A percentile compares a stretch with the other conserved stretches of the same genome.
These are phyloP conservation scores for Molanna angustata DNA, from an alignment of 2,888 invertebrate species.

Conservation along the genomic window DNA sequence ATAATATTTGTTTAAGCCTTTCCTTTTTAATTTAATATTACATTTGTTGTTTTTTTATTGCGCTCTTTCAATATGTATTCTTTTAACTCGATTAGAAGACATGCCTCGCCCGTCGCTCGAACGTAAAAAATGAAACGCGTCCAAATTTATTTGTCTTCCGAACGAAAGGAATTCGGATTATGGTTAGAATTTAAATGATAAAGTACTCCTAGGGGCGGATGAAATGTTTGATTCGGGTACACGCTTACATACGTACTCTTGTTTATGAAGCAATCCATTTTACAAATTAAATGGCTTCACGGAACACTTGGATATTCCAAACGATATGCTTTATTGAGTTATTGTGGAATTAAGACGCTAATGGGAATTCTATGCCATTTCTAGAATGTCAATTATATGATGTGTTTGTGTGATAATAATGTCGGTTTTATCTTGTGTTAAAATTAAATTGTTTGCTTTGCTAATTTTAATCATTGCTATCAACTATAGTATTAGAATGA, in stretches of 20 bases:
- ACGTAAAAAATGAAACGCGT: conserved; percentile 7
- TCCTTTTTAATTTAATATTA: conserved; percentile 8
- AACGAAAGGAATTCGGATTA: conserved; percentile 12
- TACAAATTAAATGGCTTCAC: conserved; percentile 15
- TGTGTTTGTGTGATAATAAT: not conserved
- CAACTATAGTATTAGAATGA: too few species aligned
- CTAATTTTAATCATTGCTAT: too few species aligned
- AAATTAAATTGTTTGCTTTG: too few species aligned
- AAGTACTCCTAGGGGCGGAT: conserved; percentile 6
- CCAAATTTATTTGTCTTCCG: conserved; percentile 12
- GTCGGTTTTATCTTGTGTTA: too few species aligned
- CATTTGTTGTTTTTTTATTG: conserved; percentile 20
- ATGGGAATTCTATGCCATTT: not conserved
- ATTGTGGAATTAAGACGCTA: conserved; percentile 7
- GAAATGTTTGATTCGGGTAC: not conserved
- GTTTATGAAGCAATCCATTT: not conserved
- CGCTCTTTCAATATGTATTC: conserved; percentile 21
- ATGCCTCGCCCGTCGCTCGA: conserved; percentile 8
- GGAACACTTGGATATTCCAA: conserved; percentile 3
- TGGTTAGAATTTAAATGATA: conserved; percentile 10
- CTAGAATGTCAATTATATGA: not conserved
- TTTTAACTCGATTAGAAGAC: conserved; percentile 22
- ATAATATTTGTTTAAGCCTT: conserved; percentile 25
- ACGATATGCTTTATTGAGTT: conserved; percentile 1
- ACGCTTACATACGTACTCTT: too few species aligned